Evolutionary conservation across 2,888 invertebrate species (phyloP).

Genomic region (Boloria euphrosyne): DNA sequence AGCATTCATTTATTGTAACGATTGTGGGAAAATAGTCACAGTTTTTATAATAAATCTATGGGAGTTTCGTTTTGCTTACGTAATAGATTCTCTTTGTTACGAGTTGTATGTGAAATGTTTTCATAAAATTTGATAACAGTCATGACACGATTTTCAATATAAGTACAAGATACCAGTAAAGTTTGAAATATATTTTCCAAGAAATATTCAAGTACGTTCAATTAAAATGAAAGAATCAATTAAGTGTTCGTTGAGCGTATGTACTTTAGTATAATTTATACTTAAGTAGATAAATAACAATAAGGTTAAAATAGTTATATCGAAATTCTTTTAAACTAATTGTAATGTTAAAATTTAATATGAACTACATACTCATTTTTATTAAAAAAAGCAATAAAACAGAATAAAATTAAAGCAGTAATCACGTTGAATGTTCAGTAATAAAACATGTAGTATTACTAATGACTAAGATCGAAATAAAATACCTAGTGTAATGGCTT

Average conservation of each 20-base stretch:
- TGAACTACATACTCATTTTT: too few species aligned
- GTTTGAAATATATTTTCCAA: background rate
- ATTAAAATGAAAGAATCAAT: too few species aligned
- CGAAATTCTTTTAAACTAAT: background rate
- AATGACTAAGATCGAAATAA: conserved; percentile 48
- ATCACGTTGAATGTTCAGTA: conserved; percentile 11
- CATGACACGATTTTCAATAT: background rate
- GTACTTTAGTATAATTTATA: too few species aligned
- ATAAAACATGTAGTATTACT: conserved; percentile 21
- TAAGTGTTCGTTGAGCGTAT: too few species aligned
- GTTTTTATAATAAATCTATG: conserved; percentile 78
- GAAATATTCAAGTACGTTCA: background rate
- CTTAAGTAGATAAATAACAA: too few species aligned
- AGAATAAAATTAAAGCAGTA: background rate
- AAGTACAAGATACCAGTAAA: background rate
- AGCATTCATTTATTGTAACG: conserved; percentile 63
- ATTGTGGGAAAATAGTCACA: conserved; percentile 78
- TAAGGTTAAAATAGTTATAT: background rate
- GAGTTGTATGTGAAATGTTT: conserved; percentile 41
- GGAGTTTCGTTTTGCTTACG: conserved; percentile 74
- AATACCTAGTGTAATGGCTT: conserved; percentile 59
- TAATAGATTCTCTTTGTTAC: conserved; percentile 56
- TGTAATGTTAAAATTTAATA: background rate
- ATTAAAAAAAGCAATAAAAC: background rate
- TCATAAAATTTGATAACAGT: conserved; percentile 30